Conservation (phyloP, 2,888 invertebrate species). For the Drosophila formosana region DNA sequence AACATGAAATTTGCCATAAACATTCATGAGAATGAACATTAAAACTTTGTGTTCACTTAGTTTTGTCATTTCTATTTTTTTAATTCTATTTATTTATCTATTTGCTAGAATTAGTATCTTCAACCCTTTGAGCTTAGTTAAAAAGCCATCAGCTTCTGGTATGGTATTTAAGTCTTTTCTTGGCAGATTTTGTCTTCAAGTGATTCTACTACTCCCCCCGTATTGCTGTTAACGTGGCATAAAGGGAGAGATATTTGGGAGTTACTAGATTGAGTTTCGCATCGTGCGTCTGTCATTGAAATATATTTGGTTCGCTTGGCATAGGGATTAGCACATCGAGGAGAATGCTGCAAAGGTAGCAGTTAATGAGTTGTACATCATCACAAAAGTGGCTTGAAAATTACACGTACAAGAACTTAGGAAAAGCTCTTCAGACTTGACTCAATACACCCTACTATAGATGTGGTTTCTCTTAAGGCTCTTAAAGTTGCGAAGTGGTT, state of each 20-base stretch:
- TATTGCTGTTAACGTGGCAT: slow-evolving; percentile 34
- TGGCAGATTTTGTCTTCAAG: slow-evolving; percentile 46
- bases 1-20: not conserved
- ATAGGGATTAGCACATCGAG: slow-evolving; percentile 41
- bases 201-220: slow-evolving; percentile 15
- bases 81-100: slow-evolving; percentile 5
- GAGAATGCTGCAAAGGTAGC: slow-evolving; percentile 6
- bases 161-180: slow-evolving; percentile 63
- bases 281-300: slow-evolving; percentile 18
- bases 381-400: slow-evolving; percentile 26
- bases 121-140: slow-evolving; percentile 38
- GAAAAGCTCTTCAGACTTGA: slow-evolving; percentile 10
- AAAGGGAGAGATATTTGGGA: slow-evolving; percentile 25
- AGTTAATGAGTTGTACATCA: slow-evolving; percentile 64
- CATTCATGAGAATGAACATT: not conserved
- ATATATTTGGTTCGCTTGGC: slow-evolving; percentile 14
- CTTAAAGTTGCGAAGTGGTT: not conserved
- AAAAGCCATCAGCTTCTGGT: slow-evolving; percentile 40
- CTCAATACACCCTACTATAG: slow-evolving; percentile 23
- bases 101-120: slow-evolving; percentile 2
- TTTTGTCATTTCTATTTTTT: not conserved
- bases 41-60: not conserved
- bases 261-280: slow-evolving; percentile 53
- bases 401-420: slow-evolving; percentile 43
- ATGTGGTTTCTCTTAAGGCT: not conserved